Percentiles rank a stretch among this genome's conserved stretches.
phyloP scores from a whole-genome alignment of 2,888 invertebrate species.

The Diarsia brunnea region DNA sequence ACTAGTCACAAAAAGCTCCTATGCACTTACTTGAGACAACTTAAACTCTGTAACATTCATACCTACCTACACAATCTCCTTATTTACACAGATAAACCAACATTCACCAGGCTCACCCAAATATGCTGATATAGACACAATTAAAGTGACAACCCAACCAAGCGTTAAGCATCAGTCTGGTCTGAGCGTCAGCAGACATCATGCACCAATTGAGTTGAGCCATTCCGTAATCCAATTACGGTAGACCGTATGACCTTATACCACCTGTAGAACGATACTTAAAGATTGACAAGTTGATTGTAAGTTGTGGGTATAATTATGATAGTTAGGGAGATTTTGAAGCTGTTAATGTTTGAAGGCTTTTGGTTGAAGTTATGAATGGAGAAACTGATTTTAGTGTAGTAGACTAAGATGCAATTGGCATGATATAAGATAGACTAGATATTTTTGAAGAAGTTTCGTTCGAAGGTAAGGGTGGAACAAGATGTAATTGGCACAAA shows the following conservation, averaged over 20 bases:
- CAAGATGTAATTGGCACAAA: no score
- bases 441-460: neutral
- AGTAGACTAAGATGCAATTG: neutral
- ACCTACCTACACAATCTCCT: constrained; percentile 36
- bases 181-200: constrained; percentile 74
- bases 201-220: constrained; percentile 79
- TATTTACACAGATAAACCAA: constrained; percentile 31
- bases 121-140: constrained; percentile 46
- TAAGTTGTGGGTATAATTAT: constrained; percentile 43
- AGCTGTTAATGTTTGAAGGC: constrained; percentile 12
- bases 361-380: constrained; percentile 10
- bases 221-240: constrained; percentile 84
- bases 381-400: neutral
- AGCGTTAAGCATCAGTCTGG: constrained; percentile 55
- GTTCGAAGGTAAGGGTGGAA: neutral
- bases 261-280: constrained; percentile 68
- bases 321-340: constrained; percentile 31
- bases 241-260: constrained; percentile 66
- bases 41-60: constrained; percentile 23
- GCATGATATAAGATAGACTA: neutral
- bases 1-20: neutral
- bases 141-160: constrained; percentile 54
- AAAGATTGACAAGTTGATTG: constrained; percentile 55
- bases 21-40: neutral
- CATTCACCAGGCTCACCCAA: constrained; percentile 34